These are phyloP conservation scores for Neolamprologus toae DNA, from an alignment of 2,113 vertebrate species.

Conservation along the genomic window DNA sequence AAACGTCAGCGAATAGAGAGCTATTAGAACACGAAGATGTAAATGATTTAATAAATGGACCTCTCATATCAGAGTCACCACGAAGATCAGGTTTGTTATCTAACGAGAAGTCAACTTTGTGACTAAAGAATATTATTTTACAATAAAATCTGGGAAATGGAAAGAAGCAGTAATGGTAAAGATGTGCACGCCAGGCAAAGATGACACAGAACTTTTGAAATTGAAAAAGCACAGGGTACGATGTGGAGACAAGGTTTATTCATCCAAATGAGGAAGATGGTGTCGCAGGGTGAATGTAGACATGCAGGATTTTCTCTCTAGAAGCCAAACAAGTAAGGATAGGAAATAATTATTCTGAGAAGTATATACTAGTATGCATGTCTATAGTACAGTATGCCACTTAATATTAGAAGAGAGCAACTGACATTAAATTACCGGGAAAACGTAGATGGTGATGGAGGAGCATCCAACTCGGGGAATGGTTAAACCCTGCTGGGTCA, in stretches of 20 bases:
- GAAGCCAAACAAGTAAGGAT: not conserved
- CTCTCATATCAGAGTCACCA: not conserved
- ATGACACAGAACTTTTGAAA: not conserved
- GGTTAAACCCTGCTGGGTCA: not conserved
- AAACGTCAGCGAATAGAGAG: not conserved
- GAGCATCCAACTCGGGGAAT: not conserved
- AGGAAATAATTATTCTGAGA: not conserved
- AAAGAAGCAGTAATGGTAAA: not conserved
- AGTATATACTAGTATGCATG: not conserved
- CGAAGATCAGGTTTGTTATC: not conserved
- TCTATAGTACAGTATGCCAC: not conserved
- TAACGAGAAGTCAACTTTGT: not conserved
- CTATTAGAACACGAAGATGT: fast-evolving
- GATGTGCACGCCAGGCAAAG: not conserved
- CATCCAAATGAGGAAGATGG: not conserved
- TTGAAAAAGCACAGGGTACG: not conserved
- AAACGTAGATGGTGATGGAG: not conserved
- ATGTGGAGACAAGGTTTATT: not conserved
- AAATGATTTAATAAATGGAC: not conserved
- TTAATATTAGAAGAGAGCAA: not conserved
- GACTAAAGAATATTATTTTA: not conserved
- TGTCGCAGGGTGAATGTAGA: fast-evolving
- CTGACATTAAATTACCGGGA: not conserved
- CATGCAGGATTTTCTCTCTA: not conserved
- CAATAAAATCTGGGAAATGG: not conserved